These are phyloP conservation scores for Eupithecia subumbrata DNA, from an alignment of 2,888 invertebrate genomes.

Conservation along the genomic window DNA sequence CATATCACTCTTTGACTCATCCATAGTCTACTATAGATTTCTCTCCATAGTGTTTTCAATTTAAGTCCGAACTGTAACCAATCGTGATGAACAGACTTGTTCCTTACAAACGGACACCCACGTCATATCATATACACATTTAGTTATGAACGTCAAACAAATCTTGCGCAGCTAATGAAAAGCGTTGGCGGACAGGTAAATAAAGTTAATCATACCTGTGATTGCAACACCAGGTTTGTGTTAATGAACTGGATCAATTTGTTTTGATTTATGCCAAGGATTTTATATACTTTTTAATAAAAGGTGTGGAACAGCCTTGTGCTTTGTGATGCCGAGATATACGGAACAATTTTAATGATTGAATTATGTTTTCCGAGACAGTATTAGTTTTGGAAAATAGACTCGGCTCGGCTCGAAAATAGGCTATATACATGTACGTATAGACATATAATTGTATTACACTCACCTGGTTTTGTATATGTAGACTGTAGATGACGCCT, in stretches of 20 bases:
- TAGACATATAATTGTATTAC: no score
- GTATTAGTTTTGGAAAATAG: no score
- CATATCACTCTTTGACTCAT: constrained; percentile 48
- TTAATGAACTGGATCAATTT: constrained; percentile 42
- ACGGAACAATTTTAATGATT: neutral
- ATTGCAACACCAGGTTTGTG: constrained; percentile 59
- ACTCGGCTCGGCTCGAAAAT: no score
- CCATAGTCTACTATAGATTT: constrained; percentile 8
- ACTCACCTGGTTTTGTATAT: neutral
- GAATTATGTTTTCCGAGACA: no score
- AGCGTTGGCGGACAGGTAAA: constrained; percentile 72
- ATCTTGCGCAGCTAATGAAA: constrained; percentile 53
- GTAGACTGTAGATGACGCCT: neutral
- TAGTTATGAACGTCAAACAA: constrained; percentile 41
- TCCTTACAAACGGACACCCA: constrained; percentile 70
- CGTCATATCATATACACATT: constrained; percentile 54
- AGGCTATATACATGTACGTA: no score
- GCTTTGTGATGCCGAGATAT: neutral
- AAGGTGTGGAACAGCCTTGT: neutral
- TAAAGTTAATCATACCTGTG: constrained; percentile 66
- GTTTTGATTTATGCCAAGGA: constrained; percentile 25
- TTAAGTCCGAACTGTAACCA: constrained; percentile 64
- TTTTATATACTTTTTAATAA: neutral
- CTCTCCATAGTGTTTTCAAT: constrained; percentile 69
- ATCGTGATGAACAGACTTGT: constrained; percentile 71